phyloP scores from a whole-genome alignment of 2,797 vertebrate species.

The Parauchenoglanis ngamensis region DNA sequence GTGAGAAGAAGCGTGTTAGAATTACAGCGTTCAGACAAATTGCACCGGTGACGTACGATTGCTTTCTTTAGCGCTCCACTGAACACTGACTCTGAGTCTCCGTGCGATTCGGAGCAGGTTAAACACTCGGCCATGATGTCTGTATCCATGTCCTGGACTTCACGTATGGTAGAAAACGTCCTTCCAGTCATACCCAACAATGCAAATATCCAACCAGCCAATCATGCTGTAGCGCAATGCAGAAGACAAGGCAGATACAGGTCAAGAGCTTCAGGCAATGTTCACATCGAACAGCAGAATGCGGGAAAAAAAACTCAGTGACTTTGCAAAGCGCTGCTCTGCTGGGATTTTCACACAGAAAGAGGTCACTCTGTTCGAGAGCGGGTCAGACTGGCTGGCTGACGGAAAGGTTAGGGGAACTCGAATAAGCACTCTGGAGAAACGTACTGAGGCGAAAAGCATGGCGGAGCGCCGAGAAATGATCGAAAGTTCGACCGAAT shows the following conservation, averaged over 20 bases:
- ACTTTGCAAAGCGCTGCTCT: not conserved
- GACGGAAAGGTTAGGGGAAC: no score
- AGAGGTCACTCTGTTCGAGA: not conserved
- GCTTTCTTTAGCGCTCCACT: not conserved
- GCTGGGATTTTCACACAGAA: not conserved
- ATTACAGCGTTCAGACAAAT: slow-evolving; percentile 10
- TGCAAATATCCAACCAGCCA: not conserved
- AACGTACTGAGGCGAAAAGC: not conserved
- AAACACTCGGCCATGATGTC: not conserved
- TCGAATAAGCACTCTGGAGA: no score
- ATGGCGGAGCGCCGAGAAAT: not conserved
- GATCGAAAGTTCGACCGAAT: no score
- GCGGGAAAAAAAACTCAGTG: not conserved
- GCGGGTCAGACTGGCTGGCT: not conserved
- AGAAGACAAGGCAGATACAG: not conserved
- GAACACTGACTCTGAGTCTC: not conserved
- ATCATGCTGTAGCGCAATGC: not conserved
- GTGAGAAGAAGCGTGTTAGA: not conserved
- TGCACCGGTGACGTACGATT: not conserved
- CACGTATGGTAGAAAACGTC: not conserved
- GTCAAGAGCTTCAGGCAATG: not conserved
- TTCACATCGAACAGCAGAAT: not conserved
- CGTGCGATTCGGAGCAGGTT: not conserved
- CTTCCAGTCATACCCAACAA: no score
- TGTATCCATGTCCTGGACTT: not conserved